Conservation (phyloP, 1,140 invertebrate species). For the Bombus cullumanus region DNA sequence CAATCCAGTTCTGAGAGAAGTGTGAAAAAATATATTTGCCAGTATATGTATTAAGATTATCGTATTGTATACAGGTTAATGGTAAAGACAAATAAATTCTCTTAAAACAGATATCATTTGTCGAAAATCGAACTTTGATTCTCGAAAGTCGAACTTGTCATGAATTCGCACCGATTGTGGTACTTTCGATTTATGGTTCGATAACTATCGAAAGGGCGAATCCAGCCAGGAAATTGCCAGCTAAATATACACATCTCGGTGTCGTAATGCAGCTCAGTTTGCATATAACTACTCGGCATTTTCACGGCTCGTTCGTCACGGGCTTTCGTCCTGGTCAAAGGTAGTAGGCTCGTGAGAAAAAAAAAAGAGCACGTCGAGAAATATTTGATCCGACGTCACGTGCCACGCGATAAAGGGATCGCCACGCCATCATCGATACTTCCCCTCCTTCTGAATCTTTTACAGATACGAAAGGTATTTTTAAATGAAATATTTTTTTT, state of each 20-base stretch:
- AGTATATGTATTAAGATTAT: too few relatives aligned
- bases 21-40: background rate
- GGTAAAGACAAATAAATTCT: too few relatives aligned
- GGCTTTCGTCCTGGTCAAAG: constrained; percentile 58
- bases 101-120: background rate
- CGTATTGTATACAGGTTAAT: too few relatives aligned
- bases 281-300: constrained; percentile 77
- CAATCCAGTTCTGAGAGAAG: background rate
- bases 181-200: constrained; percentile 28
- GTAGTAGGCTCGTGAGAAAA: constrained; percentile 76
- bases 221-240: constrained; percentile 17
- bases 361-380: constrained; percentile 71
- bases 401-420: constrained; percentile 53
- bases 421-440: constrained; percentile 46
- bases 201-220: constrained; percentile 21
- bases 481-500: background rate
- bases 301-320: constrained; percentile 78
- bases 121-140: background rate
- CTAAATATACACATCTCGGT: constrained; percentile 61
- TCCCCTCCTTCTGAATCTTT: background rate
- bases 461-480: too few relatives aligned
- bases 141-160: background rate
- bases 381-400: constrained; percentile 57
- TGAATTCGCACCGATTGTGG: background rate
- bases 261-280: constrained; percentile 66